Conservation (phyloP, 2,113 vertebrate genomes). For the Chroicocephalus ridibundus region DNA sequence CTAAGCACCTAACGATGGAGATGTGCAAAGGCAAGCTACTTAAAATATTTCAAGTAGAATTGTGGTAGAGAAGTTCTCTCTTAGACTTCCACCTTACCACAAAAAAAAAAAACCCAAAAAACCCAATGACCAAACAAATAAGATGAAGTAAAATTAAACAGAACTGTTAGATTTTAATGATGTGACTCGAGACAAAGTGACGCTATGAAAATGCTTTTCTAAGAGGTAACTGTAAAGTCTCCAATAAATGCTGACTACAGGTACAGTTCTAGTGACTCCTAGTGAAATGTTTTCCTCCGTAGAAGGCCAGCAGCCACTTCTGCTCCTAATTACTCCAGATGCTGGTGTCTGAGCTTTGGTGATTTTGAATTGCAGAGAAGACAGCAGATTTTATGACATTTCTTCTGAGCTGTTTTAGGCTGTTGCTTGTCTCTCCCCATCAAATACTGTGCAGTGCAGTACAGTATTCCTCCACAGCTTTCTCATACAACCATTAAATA, state of each 20-base stretch:
- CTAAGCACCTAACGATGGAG: not conserved
- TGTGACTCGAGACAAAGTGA: not conserved
- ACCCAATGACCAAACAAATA: not conserved
- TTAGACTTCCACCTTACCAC: not conserved
- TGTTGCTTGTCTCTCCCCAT: not conserved
- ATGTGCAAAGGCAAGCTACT: not conserved
- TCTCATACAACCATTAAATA: not conserved
- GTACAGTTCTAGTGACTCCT: not conserved
- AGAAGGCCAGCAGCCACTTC: not conserved
- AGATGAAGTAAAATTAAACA: not conserved
- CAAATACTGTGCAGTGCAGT: not conserved
- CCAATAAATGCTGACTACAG: not conserved
- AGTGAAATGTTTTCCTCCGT: not conserved
- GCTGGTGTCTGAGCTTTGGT: not conserved
- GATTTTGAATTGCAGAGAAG: not conserved
- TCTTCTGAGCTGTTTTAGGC: not conserved
- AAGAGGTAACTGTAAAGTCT: not conserved
- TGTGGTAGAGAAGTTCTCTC: not conserved
- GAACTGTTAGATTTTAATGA: not conserved
- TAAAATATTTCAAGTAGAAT: not conserved
- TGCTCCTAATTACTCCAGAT: not conserved
- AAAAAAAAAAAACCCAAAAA: not conserved
- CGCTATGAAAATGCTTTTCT: not conserved
- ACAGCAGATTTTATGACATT: not conserved
- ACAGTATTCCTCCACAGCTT: not conserved